A percentile compares a stretch with the other conserved stretches of the same genome.
Evolutionary conservation across 2,797 vertebrate genomes (phyloP).

Genomic region (Prionace glauca): DNA sequence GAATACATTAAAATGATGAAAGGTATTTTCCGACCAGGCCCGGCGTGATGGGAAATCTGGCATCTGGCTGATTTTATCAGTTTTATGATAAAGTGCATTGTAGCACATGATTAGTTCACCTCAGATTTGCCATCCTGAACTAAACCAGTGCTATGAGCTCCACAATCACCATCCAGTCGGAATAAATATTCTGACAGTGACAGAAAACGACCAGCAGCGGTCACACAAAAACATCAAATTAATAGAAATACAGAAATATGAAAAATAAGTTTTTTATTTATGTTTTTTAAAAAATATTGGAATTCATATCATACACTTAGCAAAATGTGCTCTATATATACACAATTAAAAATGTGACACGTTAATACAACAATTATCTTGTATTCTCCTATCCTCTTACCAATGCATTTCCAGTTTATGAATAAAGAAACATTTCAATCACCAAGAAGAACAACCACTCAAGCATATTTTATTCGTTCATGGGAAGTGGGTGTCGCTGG

Average conservation of each 20-base stretch:
- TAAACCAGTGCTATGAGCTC: background rate
- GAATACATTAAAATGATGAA: background rate
- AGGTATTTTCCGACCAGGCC: background rate
- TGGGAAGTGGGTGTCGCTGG: no score
- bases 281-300: background rate
- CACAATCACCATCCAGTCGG: background rate
- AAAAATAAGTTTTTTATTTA: background rate
- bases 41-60: no score
- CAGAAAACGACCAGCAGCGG: background rate
- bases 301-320: background rate
- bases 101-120: background rate
- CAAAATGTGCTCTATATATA: background rate
- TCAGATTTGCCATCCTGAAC: background rate
- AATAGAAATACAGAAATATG: background rate
- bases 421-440: background rate
- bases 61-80: no score
- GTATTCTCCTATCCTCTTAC: background rate
- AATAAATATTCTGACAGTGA: background rate
- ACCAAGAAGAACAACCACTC: background rate
- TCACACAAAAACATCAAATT: background rate
- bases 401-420: background rate
- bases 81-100: background rate
- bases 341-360: background rate
- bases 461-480: background rate
- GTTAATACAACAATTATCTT: background rate